These are phyloP conservation scores for Drosophila micromelanica DNA, from an alignment of 1,140 invertebrate genomes.

Conservation along the genomic window DNA sequence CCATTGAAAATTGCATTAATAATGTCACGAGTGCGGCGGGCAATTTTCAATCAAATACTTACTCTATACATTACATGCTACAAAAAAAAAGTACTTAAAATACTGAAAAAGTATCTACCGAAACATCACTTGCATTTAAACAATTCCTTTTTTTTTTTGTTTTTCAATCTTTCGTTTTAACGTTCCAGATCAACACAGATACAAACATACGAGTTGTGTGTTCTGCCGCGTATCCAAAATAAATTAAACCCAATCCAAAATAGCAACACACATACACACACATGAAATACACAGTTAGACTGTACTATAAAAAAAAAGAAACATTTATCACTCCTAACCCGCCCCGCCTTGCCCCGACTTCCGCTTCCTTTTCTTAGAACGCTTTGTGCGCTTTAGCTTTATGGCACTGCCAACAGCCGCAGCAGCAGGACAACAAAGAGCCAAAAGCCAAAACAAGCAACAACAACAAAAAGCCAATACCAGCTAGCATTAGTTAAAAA, in stretches of 20 bases:
- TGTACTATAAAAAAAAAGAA: conserved; percentile 21
- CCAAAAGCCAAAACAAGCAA: conserved; percentile 11
- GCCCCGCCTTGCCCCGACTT: conserved; percentile 5
- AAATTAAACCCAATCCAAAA: conserved; percentile 1
- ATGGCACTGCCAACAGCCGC: conserved; percentile 49
- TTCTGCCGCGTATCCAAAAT: background rate
- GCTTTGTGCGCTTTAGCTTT: conserved; percentile 40
- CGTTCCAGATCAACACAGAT: background rate
- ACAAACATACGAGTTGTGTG: conserved; percentile 8
- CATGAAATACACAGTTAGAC: conserved; percentile 18
- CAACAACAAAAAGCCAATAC: conserved; percentile 17
- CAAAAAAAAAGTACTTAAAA: conserved; percentile 12
- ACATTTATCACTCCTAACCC: background rate
- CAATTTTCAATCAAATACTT: conserved; percentile 64
- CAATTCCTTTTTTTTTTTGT: background rate
- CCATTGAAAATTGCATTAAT: conserved; percentile 64
- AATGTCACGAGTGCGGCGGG: conserved; percentile 62
- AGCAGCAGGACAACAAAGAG: conserved; percentile 66
- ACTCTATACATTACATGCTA: conserved; percentile 1
- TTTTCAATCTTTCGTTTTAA: conserved; percentile 1
- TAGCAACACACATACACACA: conserved; percentile 31
- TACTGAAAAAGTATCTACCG: conserved; percentile 54
- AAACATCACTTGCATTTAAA: conserved; percentile 9
- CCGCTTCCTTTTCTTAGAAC: conserved; percentile 30
- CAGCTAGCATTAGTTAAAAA: conserved; percentile 34